Evolutionary conservation across 2,888 invertebrate species (phyloP), one percentile per base, ranked within the genome.

Genomic region (Sarcophaga subvicina): DNA sequence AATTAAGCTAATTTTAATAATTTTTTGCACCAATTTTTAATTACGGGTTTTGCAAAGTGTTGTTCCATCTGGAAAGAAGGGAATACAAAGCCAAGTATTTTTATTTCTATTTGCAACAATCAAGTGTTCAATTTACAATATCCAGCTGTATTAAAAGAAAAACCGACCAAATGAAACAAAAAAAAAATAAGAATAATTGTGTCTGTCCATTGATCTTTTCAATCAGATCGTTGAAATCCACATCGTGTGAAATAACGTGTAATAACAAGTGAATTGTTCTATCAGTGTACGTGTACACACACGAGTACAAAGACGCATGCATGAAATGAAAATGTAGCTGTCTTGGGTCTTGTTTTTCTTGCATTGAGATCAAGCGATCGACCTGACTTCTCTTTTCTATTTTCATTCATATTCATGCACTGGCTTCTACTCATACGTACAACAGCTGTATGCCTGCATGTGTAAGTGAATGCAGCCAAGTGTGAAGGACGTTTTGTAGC

Each of bases 401-500:
- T 54, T 54, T 17, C 54, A 54, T 54, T 54, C 17, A 54, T 54
- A 62, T 20, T n/a, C 17, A 62, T 54, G 54, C 17, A 54, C 17
- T 54, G 54, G 14, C 54, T 20, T 62, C 62, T 22, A n/a, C 14
- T 20, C 20, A 20, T 20, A 62, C 10, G 10, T 22, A 62, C 20
- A 20, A 5, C 3, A 4, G n/a, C n/a, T 69, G 69, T 69, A 37
- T 62, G 27, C 37, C 64, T n/a, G 73, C 80, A 82, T 88, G 88
- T 82, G 88, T 80, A 83, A 88, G 88, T 62, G 72, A 72, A 60
- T 85, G 83, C 90, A 91, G 89, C 89, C 89, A 89, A 90, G 91
- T 91, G 90, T 93, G 92, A 92, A 91, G 91, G 91, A 90, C 90
- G 91, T 89, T 89, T 90, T 90, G 70, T 87, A 83, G 77, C 83